Percentiles rank a stretch among this genome's conserved stretches.
Evolutionary conservation across 2,888 invertebrate species (phyloP).

Genomic region (Dynastes maya): DNA sequence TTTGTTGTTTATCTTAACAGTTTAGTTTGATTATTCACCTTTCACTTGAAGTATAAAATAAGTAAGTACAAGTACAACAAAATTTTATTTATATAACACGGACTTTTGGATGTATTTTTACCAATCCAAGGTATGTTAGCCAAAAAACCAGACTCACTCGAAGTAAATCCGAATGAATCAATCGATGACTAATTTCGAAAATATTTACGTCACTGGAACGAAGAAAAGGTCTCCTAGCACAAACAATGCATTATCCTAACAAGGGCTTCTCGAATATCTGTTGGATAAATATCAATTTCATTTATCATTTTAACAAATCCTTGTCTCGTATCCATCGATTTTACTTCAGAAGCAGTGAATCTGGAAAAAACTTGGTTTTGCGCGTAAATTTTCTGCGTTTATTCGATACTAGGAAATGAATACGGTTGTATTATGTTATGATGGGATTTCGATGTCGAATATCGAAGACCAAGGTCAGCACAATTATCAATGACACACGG

Average conservation of each 20-base stretch:
- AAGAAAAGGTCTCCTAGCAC: not conserved
- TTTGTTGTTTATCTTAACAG: too few species aligned
- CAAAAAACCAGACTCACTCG: not conserved
- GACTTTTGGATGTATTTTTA: not conserved
- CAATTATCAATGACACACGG: not conserved
- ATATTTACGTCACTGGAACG: not conserved
- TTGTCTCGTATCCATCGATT: too few species aligned
- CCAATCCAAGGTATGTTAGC: not conserved
- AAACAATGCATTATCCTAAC: not conserved
- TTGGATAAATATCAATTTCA: too few species aligned
- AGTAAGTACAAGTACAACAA: not conserved
- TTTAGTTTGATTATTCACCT: not conserved
- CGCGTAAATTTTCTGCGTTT: not conserved
- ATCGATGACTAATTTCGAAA: not conserved
- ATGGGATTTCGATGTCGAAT: not conserved
- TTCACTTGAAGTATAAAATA: not conserved
- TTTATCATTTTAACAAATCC: too few species aligned
- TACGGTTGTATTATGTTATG: not conserved
- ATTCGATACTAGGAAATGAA: not conserved
- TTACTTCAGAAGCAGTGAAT: too few species aligned
- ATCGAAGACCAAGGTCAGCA: conserved; percentile 6
- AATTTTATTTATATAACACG: conserved; percentile 6
- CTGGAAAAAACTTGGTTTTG: not conserved
- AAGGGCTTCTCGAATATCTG: too few species aligned
- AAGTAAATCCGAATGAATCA: not conserved